These are phyloP conservation scores for Daphoenositta chrysoptera DNA, from an alignment of 2,113 vertebrate species.

Conservation along the genomic window DNA sequence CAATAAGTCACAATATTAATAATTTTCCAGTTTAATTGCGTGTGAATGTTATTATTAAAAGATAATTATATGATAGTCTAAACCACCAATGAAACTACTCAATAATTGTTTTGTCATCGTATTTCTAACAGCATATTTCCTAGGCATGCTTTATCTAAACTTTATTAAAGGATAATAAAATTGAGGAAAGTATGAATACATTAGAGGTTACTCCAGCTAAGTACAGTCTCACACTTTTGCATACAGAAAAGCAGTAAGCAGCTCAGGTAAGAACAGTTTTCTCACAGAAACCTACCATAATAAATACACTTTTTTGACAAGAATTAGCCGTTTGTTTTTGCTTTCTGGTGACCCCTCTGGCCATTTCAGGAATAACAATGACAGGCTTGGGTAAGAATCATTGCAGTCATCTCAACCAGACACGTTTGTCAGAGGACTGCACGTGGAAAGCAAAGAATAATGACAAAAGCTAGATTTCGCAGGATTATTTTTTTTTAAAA, in stretches of 20 bases:
- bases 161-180: background rate
- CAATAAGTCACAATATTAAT: background rate
- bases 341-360: background rate
- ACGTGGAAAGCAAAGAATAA: background rate
- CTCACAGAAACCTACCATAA: background rate
- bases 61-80: background rate
- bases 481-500: background rate
- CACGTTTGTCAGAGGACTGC: background rate
- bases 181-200: background rate
- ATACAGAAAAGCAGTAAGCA: background rate
- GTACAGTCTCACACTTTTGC: background rate
- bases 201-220: background rate
- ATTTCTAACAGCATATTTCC: background rate
- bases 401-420: background rate
- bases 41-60: background rate
- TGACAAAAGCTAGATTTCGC: background rate
- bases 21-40: background rate
- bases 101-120: background rate
- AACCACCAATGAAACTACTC: background rate
- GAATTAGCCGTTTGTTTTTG: background rate
- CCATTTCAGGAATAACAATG: background rate
- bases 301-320: background rate
- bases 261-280: background rate
- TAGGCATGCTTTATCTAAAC: background rate
- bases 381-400: background rate